Evolutionary conservation across 2,888 invertebrate genomes (phyloP), one percentile per base, ranked within the genome.

Genomic region (Vanessa cardui): DNA sequence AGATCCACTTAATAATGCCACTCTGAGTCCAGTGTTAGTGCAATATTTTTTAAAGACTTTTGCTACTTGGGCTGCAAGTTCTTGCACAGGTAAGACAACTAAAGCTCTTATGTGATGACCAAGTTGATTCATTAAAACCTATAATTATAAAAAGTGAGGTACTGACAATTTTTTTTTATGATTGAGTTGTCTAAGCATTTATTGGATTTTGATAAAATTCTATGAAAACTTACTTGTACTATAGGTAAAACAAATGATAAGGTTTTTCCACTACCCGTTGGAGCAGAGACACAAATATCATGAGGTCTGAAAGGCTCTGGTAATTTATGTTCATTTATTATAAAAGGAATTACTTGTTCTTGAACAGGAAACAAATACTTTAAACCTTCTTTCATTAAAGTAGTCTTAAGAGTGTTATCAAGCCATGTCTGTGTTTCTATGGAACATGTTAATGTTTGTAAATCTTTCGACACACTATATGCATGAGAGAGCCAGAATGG

Each of bases 201-300:
- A 39, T 39, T 39, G 33, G 33, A 39, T 9, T 9, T 39, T 9
- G 8, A 39, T 2, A 46, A 0, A 4, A 39, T 31, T 45, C 47
- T 49, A 20, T 52, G 58, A 44, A 15, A 18, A 56, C 64, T 73
- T 83, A 95, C 94, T 91, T 98, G 97, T 47, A 99, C 91, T 58
- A 99, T 95, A 8, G 99, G 99, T 71, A 99, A 88, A 59, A 97
- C 98, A 94, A 97, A 99, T 4, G 98, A 96, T 68, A 99, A 88
- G 1, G 99, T 99, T 93, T 99, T 99, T 21, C 99, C 99, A 92
- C 98, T 99, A 20, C 99, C 99, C 2, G 99, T 99, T 0, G 99
- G 99, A 20, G 99, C 98, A 52, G 98, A 98, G 39, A 99, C 97
- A 89, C 99, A 99, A 62, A 99, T 93, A 86, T 99, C 99, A 75